Evolutionary conservation across 2,113 vertebrate genomes (phyloP).

Genomic region (Esox niger): DNA sequence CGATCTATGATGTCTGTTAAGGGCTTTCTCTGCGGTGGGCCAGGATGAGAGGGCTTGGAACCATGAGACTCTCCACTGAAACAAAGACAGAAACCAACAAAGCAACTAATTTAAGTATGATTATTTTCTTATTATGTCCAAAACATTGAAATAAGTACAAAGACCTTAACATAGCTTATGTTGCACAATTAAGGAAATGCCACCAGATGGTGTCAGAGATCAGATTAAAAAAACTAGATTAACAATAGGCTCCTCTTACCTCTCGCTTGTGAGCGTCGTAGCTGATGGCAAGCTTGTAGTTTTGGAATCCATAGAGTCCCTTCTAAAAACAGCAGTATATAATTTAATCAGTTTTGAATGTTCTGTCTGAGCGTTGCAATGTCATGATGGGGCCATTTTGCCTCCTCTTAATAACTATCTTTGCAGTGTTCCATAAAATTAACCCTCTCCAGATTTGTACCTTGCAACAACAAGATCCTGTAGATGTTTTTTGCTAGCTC

Average conservation of each 20-base stretch:
- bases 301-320: slow-evolving; percentile 78
- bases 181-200: no score
- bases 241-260: slow-evolving; percentile 61
- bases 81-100: slow-evolving; percentile 10
- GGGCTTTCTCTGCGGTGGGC: slow-evolving; percentile 62
- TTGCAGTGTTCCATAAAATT: no score
- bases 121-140: neutral
- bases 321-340: slow-evolving; percentile 59
- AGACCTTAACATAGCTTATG: neutral
- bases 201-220: no score
- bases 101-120: neutral
- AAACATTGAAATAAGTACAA: neutral
- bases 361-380: neutral
- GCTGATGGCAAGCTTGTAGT: slow-evolving; percentile 71
- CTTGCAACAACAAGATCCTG: no score
- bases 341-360: no score
- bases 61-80: slow-evolving; percentile 72
- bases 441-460: no score
- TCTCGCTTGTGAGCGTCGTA: slow-evolving; percentile 77
- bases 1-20: slow-evolving; percentile 74
- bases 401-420: no score
- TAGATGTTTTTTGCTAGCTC: no score
- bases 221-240: no score
- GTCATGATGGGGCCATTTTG: no score
- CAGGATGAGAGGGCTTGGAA: slow-evolving; percentile 54